These are phyloP conservation scores for Sminthurinus signatus DNA, from an alignment of 1,140 invertebrate genomes.

Conservation along the genomic window DNA sequence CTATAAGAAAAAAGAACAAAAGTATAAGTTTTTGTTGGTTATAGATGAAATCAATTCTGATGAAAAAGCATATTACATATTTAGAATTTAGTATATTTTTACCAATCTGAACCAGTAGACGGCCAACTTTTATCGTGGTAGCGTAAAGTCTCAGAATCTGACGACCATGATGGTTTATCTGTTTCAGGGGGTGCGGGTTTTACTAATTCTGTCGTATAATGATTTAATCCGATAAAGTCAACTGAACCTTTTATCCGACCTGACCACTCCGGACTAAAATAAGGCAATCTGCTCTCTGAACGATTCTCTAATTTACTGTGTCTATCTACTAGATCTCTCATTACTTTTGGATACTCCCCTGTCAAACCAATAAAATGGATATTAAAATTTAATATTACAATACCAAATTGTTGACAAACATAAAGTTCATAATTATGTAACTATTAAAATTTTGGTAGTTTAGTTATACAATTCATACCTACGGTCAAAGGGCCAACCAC, in stretches of 20 bases:
- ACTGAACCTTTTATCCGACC: constrained; percentile 48
- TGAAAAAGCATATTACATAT: constrained; percentile 5
- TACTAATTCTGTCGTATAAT: constrained; percentile 27
- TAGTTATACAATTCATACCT: too few species aligned
- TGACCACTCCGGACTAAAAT: constrained; percentile 44
- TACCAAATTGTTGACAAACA: too few species aligned
- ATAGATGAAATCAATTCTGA: too few species aligned
- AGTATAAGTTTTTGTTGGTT: too few species aligned
- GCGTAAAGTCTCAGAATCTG: constrained; percentile 12
- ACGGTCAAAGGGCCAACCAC: constrained; percentile 22
- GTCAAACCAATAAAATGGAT: too few species aligned
- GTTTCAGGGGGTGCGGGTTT: not conserved
- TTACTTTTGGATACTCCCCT: constrained; percentile 44
- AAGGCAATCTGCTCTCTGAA: constrained; percentile 29
- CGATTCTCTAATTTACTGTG: constrained; percentile 22
- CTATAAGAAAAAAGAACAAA: too few species aligned
- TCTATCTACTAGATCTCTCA: constrained; percentile 36
- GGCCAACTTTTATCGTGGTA: constrained; percentile 15
- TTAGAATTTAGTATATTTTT: not conserved
- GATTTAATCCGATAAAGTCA: constrained; percentile 31
- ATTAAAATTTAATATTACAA: too few species aligned
- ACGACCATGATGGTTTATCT: constrained; percentile 13
- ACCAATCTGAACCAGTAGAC: constrained; percentile 11
- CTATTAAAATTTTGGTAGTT: too few species aligned
- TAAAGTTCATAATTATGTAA: too few species aligned